These are phyloP conservation scores for Proctacanthus coquilletti DNA, from an alignment of 1,140 invertebrate species.

Conservation along the genomic window DNA sequence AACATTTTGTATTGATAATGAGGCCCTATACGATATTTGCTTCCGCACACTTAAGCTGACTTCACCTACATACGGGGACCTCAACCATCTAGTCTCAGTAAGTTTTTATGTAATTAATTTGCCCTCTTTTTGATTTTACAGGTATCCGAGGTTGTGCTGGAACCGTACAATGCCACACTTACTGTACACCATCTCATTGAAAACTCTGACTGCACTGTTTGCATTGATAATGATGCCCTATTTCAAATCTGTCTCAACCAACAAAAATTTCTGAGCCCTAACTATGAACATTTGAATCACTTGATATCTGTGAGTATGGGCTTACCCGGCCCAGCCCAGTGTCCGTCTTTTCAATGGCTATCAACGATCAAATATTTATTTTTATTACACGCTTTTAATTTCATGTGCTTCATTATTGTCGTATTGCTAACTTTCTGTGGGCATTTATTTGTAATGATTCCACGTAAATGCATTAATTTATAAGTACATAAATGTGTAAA, in stretches of 20 bases:
- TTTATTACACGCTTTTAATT: no score
- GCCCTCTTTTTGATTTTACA: constrained; percentile 18
- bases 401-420: no score
- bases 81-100: constrained; percentile 70
- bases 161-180: constrained; percentile 66
- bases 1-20: constrained; percentile 81
- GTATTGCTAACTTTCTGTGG: no score
- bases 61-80: constrained; percentile 74
- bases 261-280: constrained; percentile 55
- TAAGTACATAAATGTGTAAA: no score
- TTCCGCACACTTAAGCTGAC: constrained; percentile 79
- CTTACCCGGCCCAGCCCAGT: no score
- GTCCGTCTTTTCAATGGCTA: no score
- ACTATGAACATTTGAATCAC: constrained; percentile 63
- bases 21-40: constrained; percentile 85
- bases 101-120: constrained; percentile 8
- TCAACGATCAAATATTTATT: no score
- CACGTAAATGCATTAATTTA: no score
- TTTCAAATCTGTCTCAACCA: constrained; percentile 51
- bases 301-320: constrained; percentile 45
- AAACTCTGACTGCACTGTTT: constrained; percentile 55
- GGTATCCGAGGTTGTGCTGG: constrained; percentile 55
- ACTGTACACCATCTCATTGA: constrained; percentile 68
- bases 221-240: constrained; percentile 50
- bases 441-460: no score